Conservation (phyloP, 2,888 invertebrate genomes). For the Hirtodrosophila duncani region DNA sequence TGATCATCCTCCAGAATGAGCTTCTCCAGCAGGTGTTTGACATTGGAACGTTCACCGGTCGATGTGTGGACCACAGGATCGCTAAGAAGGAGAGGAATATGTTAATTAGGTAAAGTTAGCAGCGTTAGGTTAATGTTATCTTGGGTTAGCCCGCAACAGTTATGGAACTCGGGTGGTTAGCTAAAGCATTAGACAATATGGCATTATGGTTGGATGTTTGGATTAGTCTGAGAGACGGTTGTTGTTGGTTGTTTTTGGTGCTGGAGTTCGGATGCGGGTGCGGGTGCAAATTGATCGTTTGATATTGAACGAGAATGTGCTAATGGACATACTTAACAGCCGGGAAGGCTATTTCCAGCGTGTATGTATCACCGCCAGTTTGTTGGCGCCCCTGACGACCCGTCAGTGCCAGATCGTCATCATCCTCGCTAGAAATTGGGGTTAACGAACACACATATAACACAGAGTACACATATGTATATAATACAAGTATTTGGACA, state of each 20-base stretch:
- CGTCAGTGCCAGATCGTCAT: constrained; percentile 63
- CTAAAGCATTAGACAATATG: constrained; percentile 39
- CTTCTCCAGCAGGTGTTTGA: constrained; percentile 90
- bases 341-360: constrained; percentile 94
- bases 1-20: constrained; percentile 95
- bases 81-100: constrained; percentile 78
- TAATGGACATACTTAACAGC: constrained; percentile 88
- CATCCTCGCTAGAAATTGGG: constrained; percentile 69
- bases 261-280: constrained; percentile 45
- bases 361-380: constrained; percentile 89
- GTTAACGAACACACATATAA: constrained; percentile 62
- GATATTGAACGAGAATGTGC: constrained; percentile 20
- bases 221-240: constrained; percentile 51
- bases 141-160: constrained; percentile 44
- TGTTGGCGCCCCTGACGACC: constrained; percentile 89
- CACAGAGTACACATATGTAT: constrained; percentile 38
- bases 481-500: constrained; percentile 14
- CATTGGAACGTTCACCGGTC: constrained; percentile 91
- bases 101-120: too few species aligned
- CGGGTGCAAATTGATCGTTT: constrained; percentile 37
- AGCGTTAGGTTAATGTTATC: constrained; percentile 1
- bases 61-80: constrained; percentile 93
- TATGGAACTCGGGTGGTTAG: constrained; percentile 38
- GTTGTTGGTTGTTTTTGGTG: constrained; percentile 45
- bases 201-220: constrained; percentile 12